Evolutionary conservation across 2,888 invertebrate genomes (phyloP).

Genomic region (Dastarcus helophoroides): DNA sequence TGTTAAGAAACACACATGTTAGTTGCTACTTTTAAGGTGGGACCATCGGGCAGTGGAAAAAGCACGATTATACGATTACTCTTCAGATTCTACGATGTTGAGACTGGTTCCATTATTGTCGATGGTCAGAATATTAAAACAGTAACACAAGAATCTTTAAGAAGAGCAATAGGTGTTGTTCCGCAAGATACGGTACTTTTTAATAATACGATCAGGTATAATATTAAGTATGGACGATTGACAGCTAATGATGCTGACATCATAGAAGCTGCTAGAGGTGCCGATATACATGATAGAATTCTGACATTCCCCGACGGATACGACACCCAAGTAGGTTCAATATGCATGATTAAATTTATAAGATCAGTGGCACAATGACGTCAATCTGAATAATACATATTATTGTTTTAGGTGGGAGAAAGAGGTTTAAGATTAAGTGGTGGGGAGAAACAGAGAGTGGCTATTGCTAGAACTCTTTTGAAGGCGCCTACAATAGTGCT

Average conservation of each 20-base stretch:
- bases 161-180: slow-evolving; percentile 83
- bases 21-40: slow-evolving; percentile 46
- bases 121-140: slow-evolving; percentile 84
- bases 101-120: slow-evolving; percentile 72
- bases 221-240: slow-evolving; percentile 85
- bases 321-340: slow-evolving; percentile 54
- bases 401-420: slow-evolving; percentile 66
- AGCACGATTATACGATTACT: slow-evolving; percentile 90
- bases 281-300: slow-evolving; percentile 90
- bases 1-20: not conserved
- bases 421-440: slow-evolving; percentile 90
- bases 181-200: slow-evolving; percentile 96
- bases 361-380: not conserved
- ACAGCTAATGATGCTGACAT: slow-evolving; percentile 70
- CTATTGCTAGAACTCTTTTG: slow-evolving; percentile 88
- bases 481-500: slow-evolving; percentile 85
- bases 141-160: slow-evolving; percentile 72
- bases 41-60: slow-evolving; percentile 87
- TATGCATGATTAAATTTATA: slow-evolving; percentile 1
- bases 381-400: not conserved
- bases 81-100: slow-evolving; percentile 94
- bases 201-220: slow-evolving; percentile 85
- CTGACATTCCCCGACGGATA: slow-evolving; percentile 83
- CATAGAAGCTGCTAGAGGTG: slow-evolving; percentile 78
- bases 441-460: slow-evolving; percentile 95